Evolutionary conservation across 2,113 vertebrate species (phyloP).

Genomic region (Paradisaea rubra): DNA sequence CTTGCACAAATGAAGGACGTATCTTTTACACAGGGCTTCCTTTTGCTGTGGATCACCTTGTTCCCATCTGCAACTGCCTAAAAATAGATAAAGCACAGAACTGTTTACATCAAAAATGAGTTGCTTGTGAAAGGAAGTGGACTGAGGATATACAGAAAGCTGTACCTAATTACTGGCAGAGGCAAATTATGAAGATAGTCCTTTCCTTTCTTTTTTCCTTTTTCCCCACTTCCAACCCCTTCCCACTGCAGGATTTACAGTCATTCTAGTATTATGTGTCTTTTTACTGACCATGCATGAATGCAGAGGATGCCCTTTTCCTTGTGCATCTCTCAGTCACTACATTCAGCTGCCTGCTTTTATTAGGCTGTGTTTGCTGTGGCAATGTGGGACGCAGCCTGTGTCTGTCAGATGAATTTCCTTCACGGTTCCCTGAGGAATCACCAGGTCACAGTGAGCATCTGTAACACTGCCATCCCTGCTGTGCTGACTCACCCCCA

Average conservation of each 20-base stretch:
- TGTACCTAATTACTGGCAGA: not conserved
- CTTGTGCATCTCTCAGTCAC: not conserved
- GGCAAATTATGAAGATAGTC: not conserved
- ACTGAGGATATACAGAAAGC: not conserved
- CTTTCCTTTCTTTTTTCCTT: not conserved
- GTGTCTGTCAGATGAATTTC: not conserved
- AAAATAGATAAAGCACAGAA: not conserved
- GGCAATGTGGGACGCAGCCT: not conserved
- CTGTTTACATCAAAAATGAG: not conserved
- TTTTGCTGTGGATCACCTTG: not conserved
- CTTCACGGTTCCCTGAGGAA: not conserved
- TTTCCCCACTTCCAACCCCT: not conserved
- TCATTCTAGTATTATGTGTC: not conserved
- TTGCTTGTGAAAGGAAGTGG: not conserved
- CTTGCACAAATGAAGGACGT: not conserved
- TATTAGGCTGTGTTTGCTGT: not conserved
- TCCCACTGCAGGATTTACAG: not conserved
- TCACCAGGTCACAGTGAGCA: not conserved
- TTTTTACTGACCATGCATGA: not conserved
- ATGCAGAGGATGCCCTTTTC: not conserved
- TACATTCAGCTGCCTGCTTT: not conserved
- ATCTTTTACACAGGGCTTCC: not conserved
- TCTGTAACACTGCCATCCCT: not conserved
- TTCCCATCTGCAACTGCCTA: not conserved
- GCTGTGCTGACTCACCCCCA: not conserved